Base-by-base conservation (phyloP, 2,797 vertebrate genomes). In the Syngnathus rostellatus region DNA sequence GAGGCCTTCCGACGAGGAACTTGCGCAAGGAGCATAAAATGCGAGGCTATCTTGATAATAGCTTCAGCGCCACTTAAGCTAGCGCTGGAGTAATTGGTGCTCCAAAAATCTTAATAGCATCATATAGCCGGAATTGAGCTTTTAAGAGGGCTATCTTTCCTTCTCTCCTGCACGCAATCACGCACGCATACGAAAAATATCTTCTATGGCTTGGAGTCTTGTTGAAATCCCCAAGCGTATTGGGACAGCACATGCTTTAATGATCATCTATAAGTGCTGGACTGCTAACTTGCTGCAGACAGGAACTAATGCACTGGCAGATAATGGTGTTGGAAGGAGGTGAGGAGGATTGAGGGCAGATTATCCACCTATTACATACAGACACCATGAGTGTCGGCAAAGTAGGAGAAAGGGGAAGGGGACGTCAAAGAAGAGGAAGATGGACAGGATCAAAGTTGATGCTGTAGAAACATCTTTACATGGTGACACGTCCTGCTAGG, bases 71-170 rank as follows among this genome's bases (percentile, higher is more conserved):
- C 80, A 89, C 84, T 88, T 89, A 83, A 81, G 74, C 77, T 80
- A 80, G 85, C 77, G 79, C 69, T 73, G 69, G 62, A 67, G 83
- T 90, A 91, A 88, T 90, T 89, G 87, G 89, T 91, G 81, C 86
- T 90, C 86, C 67, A 89, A 89, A 92, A 91, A 92, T 92, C 89
- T 93, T 93, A 93, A 94, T 93, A 91, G 92, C 88, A 90, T 92
- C 93, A 86, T 90, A 91, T 89, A 90, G 91, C 91, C 89, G 51
- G 89, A 90, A 87, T 87, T 63, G 77, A 88, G 91, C 92, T 93
- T 94, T 94, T 94, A 93, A 93, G 92, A 83, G 73, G 76, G 81
- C 31, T 79, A 79, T 70, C 69, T 75, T 53, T 50, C 83, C 79
- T 88, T 61, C 57, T 21, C 60, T 16, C 62, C 5, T 53, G 8